Conservation (phyloP, 2,113 vertebrate species). For the Chrysochloris asiatica region DNA sequence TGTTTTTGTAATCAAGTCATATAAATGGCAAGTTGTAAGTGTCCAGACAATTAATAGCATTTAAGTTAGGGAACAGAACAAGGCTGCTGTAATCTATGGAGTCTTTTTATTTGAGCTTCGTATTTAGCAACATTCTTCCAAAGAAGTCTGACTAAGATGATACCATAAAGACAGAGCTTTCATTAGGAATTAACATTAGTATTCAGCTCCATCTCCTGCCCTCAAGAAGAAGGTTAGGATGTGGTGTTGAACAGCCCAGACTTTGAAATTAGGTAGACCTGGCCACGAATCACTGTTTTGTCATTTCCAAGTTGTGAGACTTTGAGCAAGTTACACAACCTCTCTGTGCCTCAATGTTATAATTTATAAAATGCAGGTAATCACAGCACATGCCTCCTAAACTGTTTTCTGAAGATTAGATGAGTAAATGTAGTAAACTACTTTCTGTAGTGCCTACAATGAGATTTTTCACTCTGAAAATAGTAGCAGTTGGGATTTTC, state of each 20-base stretch:
- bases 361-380: slow-evolving; percentile 10
- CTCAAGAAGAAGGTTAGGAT: background rate
- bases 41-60: slow-evolving; percentile 41
- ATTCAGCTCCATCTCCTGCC: background rate
- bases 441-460: background rate
- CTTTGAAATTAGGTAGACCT: background rate
- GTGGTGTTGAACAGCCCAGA: background rate
- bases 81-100: background rate
- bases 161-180: slow-evolving; percentile 34
- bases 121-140: slow-evolving; percentile 6
- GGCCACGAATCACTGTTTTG: background rate
- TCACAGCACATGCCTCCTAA: background rate
- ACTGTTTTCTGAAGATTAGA: background rate
- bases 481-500: background rate
- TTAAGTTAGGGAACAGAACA: background rate
- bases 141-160: slow-evolving; percentile 21
- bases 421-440: background rate
- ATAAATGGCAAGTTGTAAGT: background rate
- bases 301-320: slow-evolving; percentile 34
- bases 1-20: slow-evolving; percentile 41
- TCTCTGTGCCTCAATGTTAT: slow-evolving; percentile 39
- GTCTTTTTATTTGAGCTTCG: background rate
- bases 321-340: slow-evolving; percentile 24
- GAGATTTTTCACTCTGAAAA: background rate
- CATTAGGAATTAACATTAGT: slow-evolving; percentile 10